Evolutionary conservation across 2,113 vertebrate genomes (phyloP), one percentile per base, ranked within the genome.

Genomic region (Potamarius usumacintae): DNA sequence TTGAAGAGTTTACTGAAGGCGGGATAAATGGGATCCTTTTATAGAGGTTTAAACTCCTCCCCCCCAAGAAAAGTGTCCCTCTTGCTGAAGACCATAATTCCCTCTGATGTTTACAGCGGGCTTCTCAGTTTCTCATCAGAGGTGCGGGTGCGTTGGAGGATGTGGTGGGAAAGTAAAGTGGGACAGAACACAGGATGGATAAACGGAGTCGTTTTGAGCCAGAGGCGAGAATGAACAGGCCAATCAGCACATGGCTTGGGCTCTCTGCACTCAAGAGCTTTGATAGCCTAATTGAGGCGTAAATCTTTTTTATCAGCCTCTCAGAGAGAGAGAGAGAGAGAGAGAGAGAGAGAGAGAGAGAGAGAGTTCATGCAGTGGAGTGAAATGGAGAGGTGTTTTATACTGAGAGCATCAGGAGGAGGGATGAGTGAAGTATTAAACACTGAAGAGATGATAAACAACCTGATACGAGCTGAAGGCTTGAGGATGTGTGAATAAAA

Each of bases 261-360:
- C 76, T 86, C 6, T 67, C 65, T 67, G 84, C 83, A 76, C 72
- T 82, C 85, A 82, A 15, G 78, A 85, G 81, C 84, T 82, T 82
- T 89, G 62, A 85, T 88, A 89, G 85, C 82, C 88, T 86, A 89
- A 89, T 88, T 89, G 87, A 81, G 65, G 27, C 77, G 74, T 77
- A 82, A 89, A 87, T 89, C 76, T 81, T 83, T 74, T 88, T 85
- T 86, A 86, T 86, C 87, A 86, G 52, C 50, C 62, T 25, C 62
- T 74, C 80, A 87, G 72, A 74, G 83, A 89, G 25, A 85, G 20
- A 25, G 34, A 9, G 63, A 53, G 48, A 81, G 67, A 58, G 48
- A 27, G 42, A 15, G 42, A 15, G n/a, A 6, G 60, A 63, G 22
- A 25, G 62, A n/a, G 9, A 65, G 62, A 65, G 9, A 65, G 62